phyloP scores from a whole-genome alignment of 2,888 invertebrate species.

The Lottia scabra region DNA sequence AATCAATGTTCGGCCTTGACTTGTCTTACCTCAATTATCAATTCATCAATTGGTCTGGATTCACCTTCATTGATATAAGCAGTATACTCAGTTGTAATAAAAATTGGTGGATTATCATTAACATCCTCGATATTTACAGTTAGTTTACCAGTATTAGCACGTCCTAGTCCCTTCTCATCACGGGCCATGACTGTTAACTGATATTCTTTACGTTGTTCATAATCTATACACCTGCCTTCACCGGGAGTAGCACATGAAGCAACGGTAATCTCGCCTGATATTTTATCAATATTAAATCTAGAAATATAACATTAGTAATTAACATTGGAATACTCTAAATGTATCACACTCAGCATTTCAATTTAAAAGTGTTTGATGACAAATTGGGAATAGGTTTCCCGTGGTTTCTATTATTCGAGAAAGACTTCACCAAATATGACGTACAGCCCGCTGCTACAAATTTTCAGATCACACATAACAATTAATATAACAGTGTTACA shows the following conservation, averaged over 20 bases:
- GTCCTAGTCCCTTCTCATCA: constrained; percentile 82
- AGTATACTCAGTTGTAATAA: constrained; percentile 36
- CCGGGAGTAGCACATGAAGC: constrained; percentile 69
- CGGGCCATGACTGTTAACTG: constrained; percentile 67
- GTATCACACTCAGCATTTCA: background rate
- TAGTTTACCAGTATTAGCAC: constrained; percentile 35
- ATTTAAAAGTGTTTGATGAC: too few relatives aligned
- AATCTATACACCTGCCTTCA: constrained; percentile 77
- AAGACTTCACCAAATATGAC: too few relatives aligned
- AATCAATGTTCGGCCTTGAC: too few relatives aligned
- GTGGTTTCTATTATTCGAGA: background rate
- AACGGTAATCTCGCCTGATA: constrained; percentile 87
- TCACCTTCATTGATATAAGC: constrained; percentile 51
- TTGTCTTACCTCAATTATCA: too few relatives aligned
- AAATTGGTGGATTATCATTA: constrained; percentile 74
- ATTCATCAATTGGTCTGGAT: constrained; percentile 74
- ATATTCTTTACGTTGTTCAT: constrained; percentile 40
- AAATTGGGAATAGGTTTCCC: too few relatives aligned
- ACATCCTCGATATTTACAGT: constrained; percentile 46
- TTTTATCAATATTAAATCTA: constrained; percentile 83
- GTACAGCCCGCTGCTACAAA: too few relatives aligned
- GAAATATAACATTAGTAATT: too few relatives aligned
- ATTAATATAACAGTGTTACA: too few relatives aligned
- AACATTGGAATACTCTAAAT: too few relatives aligned
- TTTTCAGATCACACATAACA: too few relatives aligned